Evolutionary conservation across 2,113 vertebrate species (phyloP).

Genomic region (Pitta sordida): DNA sequence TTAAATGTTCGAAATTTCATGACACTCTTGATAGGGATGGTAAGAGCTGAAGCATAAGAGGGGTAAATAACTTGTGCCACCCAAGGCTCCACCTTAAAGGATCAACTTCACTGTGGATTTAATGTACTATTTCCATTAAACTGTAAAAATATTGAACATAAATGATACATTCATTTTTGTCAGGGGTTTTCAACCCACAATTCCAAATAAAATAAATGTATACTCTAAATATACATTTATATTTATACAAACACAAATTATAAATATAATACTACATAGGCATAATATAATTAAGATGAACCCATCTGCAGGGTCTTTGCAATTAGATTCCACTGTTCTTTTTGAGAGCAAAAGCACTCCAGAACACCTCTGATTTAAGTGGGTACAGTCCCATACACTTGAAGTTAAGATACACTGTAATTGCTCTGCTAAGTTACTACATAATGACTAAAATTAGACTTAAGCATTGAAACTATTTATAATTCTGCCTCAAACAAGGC

Average conservation of each 20-base stretch:
- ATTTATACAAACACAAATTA: no score
- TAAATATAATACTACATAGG: neutral
- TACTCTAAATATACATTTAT: no score
- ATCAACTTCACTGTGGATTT: neutral
- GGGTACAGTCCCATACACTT: neutral
- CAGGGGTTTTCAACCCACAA: neutral
- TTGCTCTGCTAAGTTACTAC: neutral
- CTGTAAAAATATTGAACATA: neutral
- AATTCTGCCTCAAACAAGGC: neutral
- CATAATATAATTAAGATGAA: neutral
- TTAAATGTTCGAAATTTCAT: neutral
- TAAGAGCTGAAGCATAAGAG: neutral
- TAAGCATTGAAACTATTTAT: neutral
- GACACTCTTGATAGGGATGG: neutral
- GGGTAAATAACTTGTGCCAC: accelerated
- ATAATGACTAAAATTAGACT: neutral
- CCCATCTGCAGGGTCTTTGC: neutral
- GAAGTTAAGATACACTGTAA: neutral
- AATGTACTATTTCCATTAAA: neutral
- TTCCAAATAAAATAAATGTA: neutral
- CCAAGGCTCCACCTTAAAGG: neutral
- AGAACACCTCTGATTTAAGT: neutral
- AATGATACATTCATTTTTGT: neutral
- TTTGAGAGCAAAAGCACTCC: neutral
- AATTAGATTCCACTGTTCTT: neutral